These are phyloP conservation scores for Loripinus fragilis DNA, from an alignment of 2,888 invertebrate genomes.

Conservation along the genomic window DNA sequence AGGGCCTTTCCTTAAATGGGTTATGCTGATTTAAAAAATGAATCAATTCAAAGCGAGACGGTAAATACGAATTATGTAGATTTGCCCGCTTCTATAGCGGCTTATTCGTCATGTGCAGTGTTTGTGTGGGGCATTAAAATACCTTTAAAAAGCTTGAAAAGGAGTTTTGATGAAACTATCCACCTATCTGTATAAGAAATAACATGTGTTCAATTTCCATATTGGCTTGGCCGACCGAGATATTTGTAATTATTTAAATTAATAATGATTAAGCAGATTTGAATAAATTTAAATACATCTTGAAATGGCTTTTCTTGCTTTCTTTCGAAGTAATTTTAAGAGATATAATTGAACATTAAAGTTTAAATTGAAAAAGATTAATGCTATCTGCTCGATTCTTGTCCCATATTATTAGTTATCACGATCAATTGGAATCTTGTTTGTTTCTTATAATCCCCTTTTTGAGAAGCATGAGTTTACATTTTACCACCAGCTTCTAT, in stretches of 20 bases:
- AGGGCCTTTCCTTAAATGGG: neutral
- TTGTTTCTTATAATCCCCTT: slow-evolving; percentile 30
- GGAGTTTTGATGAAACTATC: neutral
- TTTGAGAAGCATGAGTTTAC: neutral
- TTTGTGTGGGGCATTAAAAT: neutral
- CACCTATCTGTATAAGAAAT: neutral
- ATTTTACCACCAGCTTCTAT: slow-evolving; percentile 1
- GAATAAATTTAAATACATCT: neutral
- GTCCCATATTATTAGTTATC: slow-evolving; percentile 33
- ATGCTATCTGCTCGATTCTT: slow-evolving; percentile 34
- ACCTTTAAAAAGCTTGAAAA: slow-evolving; percentile 1
- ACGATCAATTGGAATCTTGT: slow-evolving; percentile 33
- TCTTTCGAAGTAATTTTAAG: neutral
- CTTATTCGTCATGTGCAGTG: neutral
- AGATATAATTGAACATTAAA: slow-evolving; percentile 26
- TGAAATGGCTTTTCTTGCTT: neutral
- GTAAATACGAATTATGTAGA: slow-evolving; percentile 6
- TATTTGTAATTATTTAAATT: slow-evolving; percentile 1
- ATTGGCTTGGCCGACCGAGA: too few relatives aligned
- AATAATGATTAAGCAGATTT: slow-evolving; percentile 7
- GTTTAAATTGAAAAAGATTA: slow-evolving; percentile 50
- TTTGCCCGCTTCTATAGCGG: neutral
- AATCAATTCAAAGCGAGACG: neutral
- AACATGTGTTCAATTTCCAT: neutral
- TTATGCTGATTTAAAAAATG: neutral